A percentile compares a stretch with the other conserved stretches of the same genome.
Evolutionary conservation across 2,888 invertebrate species (phyloP).

Genomic region (Eilema sororculum): DNA sequence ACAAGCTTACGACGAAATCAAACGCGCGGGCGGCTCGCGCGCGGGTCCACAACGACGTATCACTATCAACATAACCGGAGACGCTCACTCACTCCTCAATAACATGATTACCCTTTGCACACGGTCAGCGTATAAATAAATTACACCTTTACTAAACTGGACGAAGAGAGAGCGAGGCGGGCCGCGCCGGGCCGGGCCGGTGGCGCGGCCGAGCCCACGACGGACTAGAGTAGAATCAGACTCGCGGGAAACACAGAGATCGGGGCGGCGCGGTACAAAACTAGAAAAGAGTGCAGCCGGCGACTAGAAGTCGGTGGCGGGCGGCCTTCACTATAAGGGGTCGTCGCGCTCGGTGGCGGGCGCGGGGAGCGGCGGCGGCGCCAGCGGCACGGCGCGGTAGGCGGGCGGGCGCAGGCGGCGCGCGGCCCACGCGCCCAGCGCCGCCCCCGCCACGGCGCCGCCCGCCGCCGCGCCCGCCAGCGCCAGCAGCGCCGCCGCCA

Average conservation of each 20-base stretch:
- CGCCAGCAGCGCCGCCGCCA: constrained; percentile 59
- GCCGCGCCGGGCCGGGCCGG: constrained; percentile 40
- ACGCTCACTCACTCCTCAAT: constrained; percentile 63
- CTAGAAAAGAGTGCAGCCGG: constrained; percentile 45
- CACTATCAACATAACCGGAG: constrained; percentile 53
- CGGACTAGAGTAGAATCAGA: constrained; percentile 77
- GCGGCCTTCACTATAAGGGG: constrained; percentile 76
- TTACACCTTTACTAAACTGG: too few species aligned
- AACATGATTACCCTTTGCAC: constrained; percentile 64
- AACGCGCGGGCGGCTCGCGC: constrained; percentile 45
- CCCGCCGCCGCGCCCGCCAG: constrained; percentile 48
- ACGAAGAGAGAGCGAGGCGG: constrained; percentile 59
- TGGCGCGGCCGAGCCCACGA: too few species aligned
- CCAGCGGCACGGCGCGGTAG: constrained; percentile 40
- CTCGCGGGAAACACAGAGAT: constrained; percentile 60
- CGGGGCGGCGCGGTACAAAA: constrained; percentile 47
- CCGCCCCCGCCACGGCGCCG: constrained; percentile 35
- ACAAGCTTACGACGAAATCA: constrained; percentile 66
- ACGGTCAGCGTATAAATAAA: too few species aligned
- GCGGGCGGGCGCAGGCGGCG: constrained; percentile 39
- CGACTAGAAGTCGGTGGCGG: constrained; percentile 59
- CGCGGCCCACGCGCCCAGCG: constrained; percentile 45
- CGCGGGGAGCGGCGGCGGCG: constrained; percentile 31
- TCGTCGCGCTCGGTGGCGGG: constrained; percentile 53
- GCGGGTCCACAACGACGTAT: constrained; percentile 55